phyloP scores from a whole-genome alignment of 2,113 vertebrate genomes.

The Rhea americana region DNA sequence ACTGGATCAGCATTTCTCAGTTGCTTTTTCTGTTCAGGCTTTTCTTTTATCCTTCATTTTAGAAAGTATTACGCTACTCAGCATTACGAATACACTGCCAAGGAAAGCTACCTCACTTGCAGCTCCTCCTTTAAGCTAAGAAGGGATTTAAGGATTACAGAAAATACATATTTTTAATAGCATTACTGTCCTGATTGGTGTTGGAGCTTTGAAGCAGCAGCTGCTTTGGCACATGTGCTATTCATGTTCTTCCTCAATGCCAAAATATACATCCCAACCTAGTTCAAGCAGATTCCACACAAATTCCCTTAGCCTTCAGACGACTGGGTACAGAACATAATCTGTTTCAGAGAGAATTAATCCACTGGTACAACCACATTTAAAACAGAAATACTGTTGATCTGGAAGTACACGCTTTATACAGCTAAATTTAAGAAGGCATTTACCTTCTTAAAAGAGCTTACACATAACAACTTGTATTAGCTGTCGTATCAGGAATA shows the following conservation, averaged over 20 bases:
- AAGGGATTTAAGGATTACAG: slow-evolving; percentile 61
- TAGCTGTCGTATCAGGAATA: not conserved
- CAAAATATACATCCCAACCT: slow-evolving; percentile 29
- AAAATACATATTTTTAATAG: slow-evolving; percentile 53
- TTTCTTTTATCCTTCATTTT: not conserved
- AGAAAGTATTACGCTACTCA: slow-evolving; percentile 21
- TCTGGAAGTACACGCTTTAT: slow-evolving; percentile 10
- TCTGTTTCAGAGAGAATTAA: slow-evolving; percentile 51
- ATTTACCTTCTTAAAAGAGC: slow-evolving; percentile 2
- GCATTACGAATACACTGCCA: not conserved
- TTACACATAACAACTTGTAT: not conserved
- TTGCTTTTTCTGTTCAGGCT: not conserved
- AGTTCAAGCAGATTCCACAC: not conserved
- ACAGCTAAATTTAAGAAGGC: slow-evolving; percentile 28
- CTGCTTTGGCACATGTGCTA: not conserved
- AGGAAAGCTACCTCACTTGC: slow-evolving; percentile 31
- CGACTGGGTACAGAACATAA: not conserved
- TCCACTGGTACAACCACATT: slow-evolving; percentile 46
- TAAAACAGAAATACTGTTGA: slow-evolving; percentile 3
- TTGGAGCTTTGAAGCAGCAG: slow-evolving; percentile 42
- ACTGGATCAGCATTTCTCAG: slow-evolving; percentile 4
- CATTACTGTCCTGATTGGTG: slow-evolving; percentile 37
- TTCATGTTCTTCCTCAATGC: not conserved
- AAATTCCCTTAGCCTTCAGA: not conserved
- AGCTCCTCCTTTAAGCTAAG: slow-evolving; percentile 31